Evolutionary conservation across 2,797 vertebrate species (phyloP).

Genomic region (Sciurus vulgaris): DNA sequence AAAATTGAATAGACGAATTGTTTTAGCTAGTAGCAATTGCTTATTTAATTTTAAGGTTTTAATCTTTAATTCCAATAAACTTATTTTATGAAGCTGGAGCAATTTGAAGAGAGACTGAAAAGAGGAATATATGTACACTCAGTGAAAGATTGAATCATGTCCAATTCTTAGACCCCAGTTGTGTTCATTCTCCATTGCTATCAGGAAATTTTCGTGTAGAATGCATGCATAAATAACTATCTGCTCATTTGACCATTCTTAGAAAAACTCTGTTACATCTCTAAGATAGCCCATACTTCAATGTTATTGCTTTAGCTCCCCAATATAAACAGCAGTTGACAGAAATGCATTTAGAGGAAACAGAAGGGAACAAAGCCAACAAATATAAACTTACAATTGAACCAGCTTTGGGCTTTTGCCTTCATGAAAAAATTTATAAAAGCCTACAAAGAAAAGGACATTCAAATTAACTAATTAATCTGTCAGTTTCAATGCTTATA

Average conservation of each 20-base stretch:
- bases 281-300: background rate
- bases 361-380: slow-evolving; percentile 42
- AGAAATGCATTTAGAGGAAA: slow-evolving; percentile 46
- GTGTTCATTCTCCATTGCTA: background rate
- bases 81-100: background rate
- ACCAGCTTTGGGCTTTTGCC: slow-evolving; percentile 54
- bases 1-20: background rate
- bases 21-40: background rate
- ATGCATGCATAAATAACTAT: slow-evolving; percentile 10
- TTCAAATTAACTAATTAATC: slow-evolving; percentile 57
- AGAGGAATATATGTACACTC: slow-evolving; percentile 17
- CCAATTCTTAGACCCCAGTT: background rate
- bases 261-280: slow-evolving; percentile 6
- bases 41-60: slow-evolving; percentile 33
- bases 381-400: slow-evolving; percentile 64
- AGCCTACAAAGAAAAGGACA: slow-evolving; percentile 67
- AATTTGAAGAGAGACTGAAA: slow-evolving; percentile 15
- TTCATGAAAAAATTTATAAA: slow-evolving; percentile 59
- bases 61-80: background rate
- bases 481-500: background rate
- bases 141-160: background rate
- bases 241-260: background rate
- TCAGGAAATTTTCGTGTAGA: background rate
- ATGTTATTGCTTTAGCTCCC: background rate
- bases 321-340: slow-evolving; percentile 16